Base-by-base conservation (phyloP, 2,113 vertebrate species). In the Garra rufa region DNA sequence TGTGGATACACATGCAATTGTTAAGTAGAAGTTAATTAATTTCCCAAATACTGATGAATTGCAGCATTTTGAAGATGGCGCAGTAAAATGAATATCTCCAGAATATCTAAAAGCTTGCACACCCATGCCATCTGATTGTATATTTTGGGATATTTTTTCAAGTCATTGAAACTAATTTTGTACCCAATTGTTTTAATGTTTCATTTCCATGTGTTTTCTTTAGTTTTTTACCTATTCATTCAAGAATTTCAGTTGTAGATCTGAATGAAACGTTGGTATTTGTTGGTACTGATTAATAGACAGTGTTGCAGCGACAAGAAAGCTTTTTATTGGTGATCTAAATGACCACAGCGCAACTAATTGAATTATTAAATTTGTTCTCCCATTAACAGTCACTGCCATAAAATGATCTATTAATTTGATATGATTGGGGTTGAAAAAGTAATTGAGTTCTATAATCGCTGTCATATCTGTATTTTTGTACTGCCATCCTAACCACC, bases 401-500 rank as follows among this genome's bases (percentile, higher is more conserved):
- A 88, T 81, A 80, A 75, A 89, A 86, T 82, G 67, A 87, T 88
- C 24, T 84, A 86, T 67, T 82, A 78, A 91, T 87, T 89, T 75
- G 85, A 44, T 86, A 91, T 91, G 74, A 24, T 87, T 87, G 86
- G n/a, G 57, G n/a, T 24, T 85, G 87, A 86, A 86, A 86, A 88
- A 88, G 75, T 84, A 87, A 83, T 63, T 59, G 30, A 78, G 77
- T 79, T 85, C 83, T 83, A 63, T 82, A 85, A 89, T 87, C 71
- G 73, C 83, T 44, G 38, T 83, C 84, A 85, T 88, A 89, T 91
- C 86, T 86, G 74, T 87, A 85, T 88, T 91, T 92, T 85, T 92
- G 86, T 92, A 90, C 91, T 92, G 85, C 88, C 83, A 84, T 87
- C 69, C 70, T 91, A 91, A 89, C 74, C 74, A 80, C 88, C 61